phyloP scores from a whole-genome alignment of 2,113 vertebrate genomes.

The Mormoops blainvillei region DNA sequence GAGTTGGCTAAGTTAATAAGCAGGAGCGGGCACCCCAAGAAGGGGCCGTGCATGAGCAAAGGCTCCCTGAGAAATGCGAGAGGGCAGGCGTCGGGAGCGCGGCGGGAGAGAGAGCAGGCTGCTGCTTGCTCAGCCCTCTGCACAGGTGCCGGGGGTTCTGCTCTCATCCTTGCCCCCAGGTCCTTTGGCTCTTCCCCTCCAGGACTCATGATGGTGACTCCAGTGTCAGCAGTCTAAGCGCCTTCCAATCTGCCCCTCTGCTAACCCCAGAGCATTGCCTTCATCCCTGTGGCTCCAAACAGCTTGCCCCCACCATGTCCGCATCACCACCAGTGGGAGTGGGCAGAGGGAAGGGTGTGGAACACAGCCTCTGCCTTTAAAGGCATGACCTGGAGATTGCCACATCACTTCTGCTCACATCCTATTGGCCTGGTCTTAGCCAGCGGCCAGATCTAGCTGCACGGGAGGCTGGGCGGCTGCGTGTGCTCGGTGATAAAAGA shows the following conservation, averaged over 20 bases:
- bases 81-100: background rate
- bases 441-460: background rate
- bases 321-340: background rate
- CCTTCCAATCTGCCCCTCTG: background rate
- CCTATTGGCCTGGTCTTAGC: background rate
- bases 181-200: background rate
- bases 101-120: background rate
- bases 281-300: background rate
- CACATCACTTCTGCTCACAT: background rate
- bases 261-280: background rate
- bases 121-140: too few species aligned
- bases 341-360: too few species aligned
- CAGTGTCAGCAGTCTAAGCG: background rate
- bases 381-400: background rate
- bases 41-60: fast-evolving
- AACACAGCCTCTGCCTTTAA: background rate
- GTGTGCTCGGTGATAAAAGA: background rate
- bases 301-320: background rate
- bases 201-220: background rate
- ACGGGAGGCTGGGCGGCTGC: background rate
- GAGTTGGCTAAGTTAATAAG: background rate
- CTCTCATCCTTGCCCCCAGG: too few species aligned
- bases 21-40: background rate
- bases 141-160: background rate
- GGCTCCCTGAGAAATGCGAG: background rate